Conservation (phyloP, 2,797 vertebrate species). For the Danio aesculapii region DNA sequence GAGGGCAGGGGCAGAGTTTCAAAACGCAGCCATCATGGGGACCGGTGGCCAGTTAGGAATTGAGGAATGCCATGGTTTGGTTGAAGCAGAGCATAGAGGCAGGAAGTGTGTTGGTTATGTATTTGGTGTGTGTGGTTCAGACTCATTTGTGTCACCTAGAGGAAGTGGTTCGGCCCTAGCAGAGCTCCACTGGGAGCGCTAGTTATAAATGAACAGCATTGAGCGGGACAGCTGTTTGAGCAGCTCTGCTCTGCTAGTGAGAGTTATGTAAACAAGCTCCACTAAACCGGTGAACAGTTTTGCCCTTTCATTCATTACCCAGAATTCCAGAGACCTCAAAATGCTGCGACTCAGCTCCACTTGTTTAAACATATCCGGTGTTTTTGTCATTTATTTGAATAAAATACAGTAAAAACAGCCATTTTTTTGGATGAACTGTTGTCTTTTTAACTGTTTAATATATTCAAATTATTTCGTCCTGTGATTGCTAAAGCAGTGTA, state of each 20-base stretch:
- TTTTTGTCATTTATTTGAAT: too few relatives aligned
- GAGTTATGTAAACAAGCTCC: constrained; percentile 80
- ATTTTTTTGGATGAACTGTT: too few relatives aligned
- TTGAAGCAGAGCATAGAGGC: constrained; percentile 51
- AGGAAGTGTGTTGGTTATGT: constrained; percentile 43
- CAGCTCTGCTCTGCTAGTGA: constrained; percentile 67
- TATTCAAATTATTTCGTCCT: too few relatives aligned
- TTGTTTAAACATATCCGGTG: constrained; percentile 51
- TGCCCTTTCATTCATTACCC: constrained; percentile 74
- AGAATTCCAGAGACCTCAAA: constrained; percentile 72
- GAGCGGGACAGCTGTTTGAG: constrained; percentile 52
- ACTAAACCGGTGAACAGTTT: constrained; percentile 76
- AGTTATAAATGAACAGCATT: constrained; percentile 54
- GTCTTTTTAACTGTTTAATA: too few relatives aligned
- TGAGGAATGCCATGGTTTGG: constrained; percentile 57
- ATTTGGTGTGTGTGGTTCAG: constrained; percentile 30
- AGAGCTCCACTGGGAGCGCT: constrained; percentile 60
- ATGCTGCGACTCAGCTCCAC: constrained; percentile 69
- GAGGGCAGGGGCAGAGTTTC: constrained; percentile 41
- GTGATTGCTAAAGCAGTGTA: too few relatives aligned
- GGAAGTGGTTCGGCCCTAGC: constrained; percentile 46
- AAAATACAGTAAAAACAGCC: too few relatives aligned
- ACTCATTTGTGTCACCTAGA: constrained; percentile 42
- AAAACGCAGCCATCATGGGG: constrained; percentile 39
- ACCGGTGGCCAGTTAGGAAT: constrained; percentile 40